Evolutionary conservation across 2,113 vertebrate species (phyloP).

Genomic region (Oxyura jamaicensis): DNA sequence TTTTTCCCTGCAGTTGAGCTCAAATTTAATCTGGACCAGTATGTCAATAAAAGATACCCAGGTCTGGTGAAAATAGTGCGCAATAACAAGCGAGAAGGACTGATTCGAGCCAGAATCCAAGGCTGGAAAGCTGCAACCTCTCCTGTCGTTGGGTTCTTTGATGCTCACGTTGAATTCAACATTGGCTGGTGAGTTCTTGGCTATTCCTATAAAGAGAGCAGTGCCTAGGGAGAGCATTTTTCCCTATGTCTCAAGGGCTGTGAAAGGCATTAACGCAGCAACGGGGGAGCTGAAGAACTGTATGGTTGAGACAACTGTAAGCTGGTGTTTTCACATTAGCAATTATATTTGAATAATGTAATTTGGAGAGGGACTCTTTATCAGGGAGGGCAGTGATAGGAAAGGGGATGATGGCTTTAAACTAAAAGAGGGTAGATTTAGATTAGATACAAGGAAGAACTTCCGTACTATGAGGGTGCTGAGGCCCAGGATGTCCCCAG

Average conservation of each 20-base stretch:
- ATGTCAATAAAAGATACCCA: slow-evolving; percentile 91
- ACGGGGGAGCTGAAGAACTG: background rate
- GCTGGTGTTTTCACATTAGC: background rate
- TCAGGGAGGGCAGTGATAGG: no score
- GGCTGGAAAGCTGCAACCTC: slow-evolving; percentile 95
- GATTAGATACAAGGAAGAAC: no score
- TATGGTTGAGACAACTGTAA: background rate
- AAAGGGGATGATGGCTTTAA: no score
- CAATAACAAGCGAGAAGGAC: slow-evolving; percentile 90
- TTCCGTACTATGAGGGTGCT: no score
- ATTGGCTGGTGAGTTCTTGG: slow-evolving; percentile 87
- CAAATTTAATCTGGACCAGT: slow-evolving; percentile 95
- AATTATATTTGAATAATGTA: background rate
- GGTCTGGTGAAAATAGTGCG: slow-evolving; percentile 96
- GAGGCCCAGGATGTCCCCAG: no score
- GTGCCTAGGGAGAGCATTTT: rapidly evolving
- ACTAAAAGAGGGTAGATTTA: no score
- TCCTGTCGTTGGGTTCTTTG: slow-evolving; percentile 93
- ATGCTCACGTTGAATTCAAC: slow-evolving; percentile 98
- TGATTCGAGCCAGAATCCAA: slow-evolving; percentile 95
- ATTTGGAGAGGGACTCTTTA: no score
- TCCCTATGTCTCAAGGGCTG: background rate
- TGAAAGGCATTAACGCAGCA: background rate
- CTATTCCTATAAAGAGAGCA: background rate
- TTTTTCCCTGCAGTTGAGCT: slow-evolving; percentile 85